Evolutionary conservation across 2,888 invertebrate species (phyloP), one percentile per base, ranked within the genome.

Genomic region (Schizotus pectinicornis): DNA sequence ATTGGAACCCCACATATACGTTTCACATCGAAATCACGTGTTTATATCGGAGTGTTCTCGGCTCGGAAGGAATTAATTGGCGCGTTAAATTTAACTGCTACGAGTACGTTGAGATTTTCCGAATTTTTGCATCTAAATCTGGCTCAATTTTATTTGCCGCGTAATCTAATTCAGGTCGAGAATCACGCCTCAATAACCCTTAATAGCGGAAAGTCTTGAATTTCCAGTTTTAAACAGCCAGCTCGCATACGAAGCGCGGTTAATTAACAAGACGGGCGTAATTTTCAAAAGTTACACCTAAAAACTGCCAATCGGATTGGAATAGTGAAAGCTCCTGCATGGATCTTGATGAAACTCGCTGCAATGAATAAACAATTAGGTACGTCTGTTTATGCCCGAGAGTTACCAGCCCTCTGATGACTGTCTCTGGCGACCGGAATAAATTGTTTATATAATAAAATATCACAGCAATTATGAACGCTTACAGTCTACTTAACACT

Each of bases 1-100:
- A 64, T 64, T 64, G 62, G 64, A 33, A 41, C 8, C 22, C 8
- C 45, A 35, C 47, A 47, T 36, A 47, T 47, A 14, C 31, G 14
- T 36, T 30, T 49, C 49, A 51, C 43, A 34, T 8, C 42, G 41
- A 35, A 51, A 51, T 51, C 43, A 49, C 49, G 39, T 49, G 49
- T 49, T 49, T 49, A 49, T 37, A 39, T 35, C n/a, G 31, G 14
- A 47, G 36, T 36, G 7, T 9, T 47, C n/a, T 12, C 7, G 36
- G 11, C 35, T 9, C 45, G 8, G 30, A 22, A 47, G 47, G 31
- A 42, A 30, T 42, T 14, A 42, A 14, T 42, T 14, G 14, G 14
- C 42, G 30, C 42, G 7, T 42, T 30, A 47, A 32, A 7, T 47
- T 47, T 14, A 47, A 35, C n/a, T 22, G 22, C 22, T n/a, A 3